Evolutionary conservation across 1,140 invertebrate genomes (phyloP), one percentile per base, ranked within the genome.

Genomic region (Magallana gigas): DNA sequence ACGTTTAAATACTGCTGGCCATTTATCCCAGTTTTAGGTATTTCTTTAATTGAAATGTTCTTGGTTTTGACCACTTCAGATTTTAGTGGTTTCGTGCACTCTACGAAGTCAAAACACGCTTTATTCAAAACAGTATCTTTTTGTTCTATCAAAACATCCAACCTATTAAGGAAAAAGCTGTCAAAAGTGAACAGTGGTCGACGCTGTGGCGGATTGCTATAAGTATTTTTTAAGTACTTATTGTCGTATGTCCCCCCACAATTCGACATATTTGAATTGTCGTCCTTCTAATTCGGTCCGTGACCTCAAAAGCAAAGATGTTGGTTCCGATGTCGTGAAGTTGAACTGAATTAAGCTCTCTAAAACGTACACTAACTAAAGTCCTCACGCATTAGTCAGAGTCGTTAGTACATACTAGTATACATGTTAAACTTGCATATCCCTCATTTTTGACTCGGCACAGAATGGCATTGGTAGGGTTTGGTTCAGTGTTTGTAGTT

Each of bases 161-260:
- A 76, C 23, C 11, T 4, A 76, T 8, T 12, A 29, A 9, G 18
- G 68, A 76, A 48, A 76, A 12, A 8, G 36, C 68, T 36, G 8
- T 76, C 68, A 76, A 36, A 18, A 9, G 7, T 9, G 68, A 29
- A 76, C 68, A 76, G 68, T 76, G 36, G 68, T 76, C 68, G 68
- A 29, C 68, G 9, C 0, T 76, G 23, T 29, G 68, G 64, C 64
- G 64, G 23, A 29, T 76, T 29, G 23, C 23, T 64, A 7, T 76
- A 76, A 76, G 68, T 76, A 76, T 23, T 18, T 4, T 5, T 5
- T 68, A 68, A 68, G 64, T 68, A 68, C 23, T 68, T 68, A 68
- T 23, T 76, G 68, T 76, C 18, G 18, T 76, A 12, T 36, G 68
- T 64, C 68, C 18, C 36, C 23, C 36, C 36, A 11, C 23, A 76